Percentiles rank a stretch among this genome's conserved stretches.
phyloP scores from a whole-genome alignment of 2,113 vertebrate species.

The Pipra filicauda region DNA sequence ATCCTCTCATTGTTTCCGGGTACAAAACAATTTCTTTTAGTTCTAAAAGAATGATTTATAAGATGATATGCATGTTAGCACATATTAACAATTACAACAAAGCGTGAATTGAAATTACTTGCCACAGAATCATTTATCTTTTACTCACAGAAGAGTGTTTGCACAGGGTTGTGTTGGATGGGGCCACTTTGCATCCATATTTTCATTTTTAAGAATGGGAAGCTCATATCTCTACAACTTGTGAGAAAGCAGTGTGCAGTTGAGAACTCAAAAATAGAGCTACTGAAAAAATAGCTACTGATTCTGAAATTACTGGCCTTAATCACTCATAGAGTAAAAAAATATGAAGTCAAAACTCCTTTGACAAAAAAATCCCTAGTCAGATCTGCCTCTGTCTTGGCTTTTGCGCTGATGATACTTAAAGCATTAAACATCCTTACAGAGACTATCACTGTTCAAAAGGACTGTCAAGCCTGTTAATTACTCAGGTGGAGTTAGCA shows the following conservation, averaged over 20 bases:
- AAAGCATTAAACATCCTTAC: constrained; percentile 49
- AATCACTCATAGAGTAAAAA: constrained; percentile 5
- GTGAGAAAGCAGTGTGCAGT: background rate
- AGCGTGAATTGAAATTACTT: constrained; percentile 25
- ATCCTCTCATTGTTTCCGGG: background rate
- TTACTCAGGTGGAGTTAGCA: constrained; percentile 71
- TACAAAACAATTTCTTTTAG: constrained; percentile 25
- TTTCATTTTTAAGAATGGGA: background rate
- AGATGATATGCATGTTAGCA: constrained; percentile 40
- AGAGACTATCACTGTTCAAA: constrained; percentile 61
- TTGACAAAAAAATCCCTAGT: constrained; percentile 41
- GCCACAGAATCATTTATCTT: constrained; percentile 42
- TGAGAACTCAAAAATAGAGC: background rate
- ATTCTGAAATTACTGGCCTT: background rate
- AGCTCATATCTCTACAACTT: background rate
- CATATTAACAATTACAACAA: constrained; percentile 47
- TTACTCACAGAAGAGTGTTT: constrained; percentile 8
- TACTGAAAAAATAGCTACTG: background rate
- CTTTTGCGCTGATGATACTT: constrained; percentile 29
- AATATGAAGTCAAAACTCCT: background rate
- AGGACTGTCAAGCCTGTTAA: constrained; percentile 71
- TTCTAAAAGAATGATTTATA: constrained; percentile 57
- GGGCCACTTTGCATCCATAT: background rate
- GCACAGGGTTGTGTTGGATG: background rate
- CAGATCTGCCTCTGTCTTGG: constrained; percentile 37